phyloP scores from a whole-genome alignment of 1,140 invertebrate genomes.

The Lordiphosa mommai region DNA sequence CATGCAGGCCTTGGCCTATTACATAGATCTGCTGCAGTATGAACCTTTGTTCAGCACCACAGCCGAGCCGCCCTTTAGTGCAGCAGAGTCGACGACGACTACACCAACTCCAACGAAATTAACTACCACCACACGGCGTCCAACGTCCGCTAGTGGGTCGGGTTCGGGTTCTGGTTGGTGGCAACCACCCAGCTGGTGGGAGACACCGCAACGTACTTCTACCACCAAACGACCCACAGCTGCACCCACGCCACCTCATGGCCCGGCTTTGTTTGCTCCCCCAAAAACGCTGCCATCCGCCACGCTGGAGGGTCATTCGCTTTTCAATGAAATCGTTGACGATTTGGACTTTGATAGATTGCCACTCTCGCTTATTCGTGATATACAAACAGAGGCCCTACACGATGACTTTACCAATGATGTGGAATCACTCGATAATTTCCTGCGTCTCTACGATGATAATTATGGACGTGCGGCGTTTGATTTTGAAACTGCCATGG shows the following conservation, averaged over 20 bases:
- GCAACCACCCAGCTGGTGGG: constrained; percentile 71
- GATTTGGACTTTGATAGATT: constrained; percentile 62
- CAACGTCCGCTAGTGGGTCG: constrained; percentile 19
- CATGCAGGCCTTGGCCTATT: constrained; percentile 79
- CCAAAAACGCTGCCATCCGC: background rate
- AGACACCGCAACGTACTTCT: constrained; percentile 44
- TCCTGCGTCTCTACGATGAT: constrained; percentile 75
- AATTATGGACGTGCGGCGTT: constrained; percentile 71
- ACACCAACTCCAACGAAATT: constrained; percentile 14
- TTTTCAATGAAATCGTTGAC: constrained; percentile 62
- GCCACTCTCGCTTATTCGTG: constrained; percentile 63
- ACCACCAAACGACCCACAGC: constrained; percentile 45
- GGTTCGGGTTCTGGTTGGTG: constrained; percentile 26
- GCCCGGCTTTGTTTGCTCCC: constrained; percentile 55
- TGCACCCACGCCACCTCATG: constrained; percentile 48
- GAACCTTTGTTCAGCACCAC: constrained; percentile 72
- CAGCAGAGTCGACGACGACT: constrained; percentile 20
- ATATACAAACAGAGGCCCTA: constrained; percentile 62
- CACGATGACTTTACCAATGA: constrained; percentile 72
- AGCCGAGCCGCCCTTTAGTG: constrained; percentile 63
- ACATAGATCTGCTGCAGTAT: constrained; percentile 78
- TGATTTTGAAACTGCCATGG: constrained; percentile 66
- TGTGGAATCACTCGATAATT: constrained; percentile 76
- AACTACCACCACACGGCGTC: constrained; percentile 36
- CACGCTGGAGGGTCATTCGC: constrained; percentile 46